These are phyloP conservation scores for Drosophila subsilvestris DNA, from an alignment of 2,888 invertebrate genomes.

Conservation along the genomic window DNA sequence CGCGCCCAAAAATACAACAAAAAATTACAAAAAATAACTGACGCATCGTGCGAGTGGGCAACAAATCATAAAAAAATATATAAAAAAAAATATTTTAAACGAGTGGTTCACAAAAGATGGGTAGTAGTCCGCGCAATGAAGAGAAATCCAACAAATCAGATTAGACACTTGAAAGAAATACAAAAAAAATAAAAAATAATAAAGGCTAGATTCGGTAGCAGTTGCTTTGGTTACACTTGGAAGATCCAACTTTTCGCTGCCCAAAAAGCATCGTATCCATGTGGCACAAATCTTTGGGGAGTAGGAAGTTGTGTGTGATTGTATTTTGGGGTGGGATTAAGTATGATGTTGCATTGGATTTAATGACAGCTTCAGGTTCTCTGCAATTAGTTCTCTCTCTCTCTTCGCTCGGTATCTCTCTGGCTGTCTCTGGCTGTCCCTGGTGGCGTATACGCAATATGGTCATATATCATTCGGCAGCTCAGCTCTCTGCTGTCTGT, in stretches of 20 bases:
- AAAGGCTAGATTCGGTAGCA: background rate
- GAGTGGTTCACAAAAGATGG: slow-evolving; percentile 12
- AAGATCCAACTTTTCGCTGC: too few relatives aligned
- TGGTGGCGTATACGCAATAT: slow-evolving; percentile 68
- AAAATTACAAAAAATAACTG: slow-evolving; percentile 39
- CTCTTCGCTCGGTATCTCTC: slow-evolving; percentile 25
- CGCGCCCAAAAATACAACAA: slow-evolving; percentile 25
- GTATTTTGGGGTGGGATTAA: slow-evolving; percentile 50
- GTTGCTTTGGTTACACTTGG: background rate
- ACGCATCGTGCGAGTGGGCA: slow-evolving; percentile 56
- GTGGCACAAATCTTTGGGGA: slow-evolving; percentile 4
- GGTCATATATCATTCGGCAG: slow-evolving; percentile 65
- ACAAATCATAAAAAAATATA: slow-evolving; percentile 49
- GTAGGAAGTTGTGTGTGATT: slow-evolving; percentile 11
- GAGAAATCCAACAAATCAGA: slow-evolving; percentile 66
- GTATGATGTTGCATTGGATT: slow-evolving; percentile 70
- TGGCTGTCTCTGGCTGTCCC: slow-evolving; percentile 19
- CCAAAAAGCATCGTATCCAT: too few relatives aligned
- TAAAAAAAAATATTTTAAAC: background rate
- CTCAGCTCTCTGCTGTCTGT: slow-evolving; percentile 2
- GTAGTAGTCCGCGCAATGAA: slow-evolving; percentile 29
- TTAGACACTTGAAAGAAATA: slow-evolving; percentile 45
- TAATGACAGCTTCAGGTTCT: slow-evolving; percentile 76
- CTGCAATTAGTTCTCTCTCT: slow-evolving; percentile 57
- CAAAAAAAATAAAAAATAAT: background rate